Percentiles rank a stretch among this genome's conserved stretches.
Evolutionary conservation across 2,888 invertebrate species (phyloP).

Genomic region (Proisotoma minuta): DNA sequence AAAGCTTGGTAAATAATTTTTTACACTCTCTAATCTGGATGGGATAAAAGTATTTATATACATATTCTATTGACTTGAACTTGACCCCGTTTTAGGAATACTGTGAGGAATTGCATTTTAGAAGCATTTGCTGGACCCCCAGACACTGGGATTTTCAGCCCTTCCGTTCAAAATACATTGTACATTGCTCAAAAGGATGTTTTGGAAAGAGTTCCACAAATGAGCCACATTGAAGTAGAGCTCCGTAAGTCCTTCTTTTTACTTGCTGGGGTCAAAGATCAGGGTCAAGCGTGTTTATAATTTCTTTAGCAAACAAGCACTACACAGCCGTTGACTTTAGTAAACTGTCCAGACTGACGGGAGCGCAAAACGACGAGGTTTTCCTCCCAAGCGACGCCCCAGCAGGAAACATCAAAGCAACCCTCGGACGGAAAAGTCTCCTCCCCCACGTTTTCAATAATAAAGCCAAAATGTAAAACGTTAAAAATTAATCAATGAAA

Average conservation of each 20-base stretch:
- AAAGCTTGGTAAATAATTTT: slow-evolving; percentile 57
- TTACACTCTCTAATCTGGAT: no score
- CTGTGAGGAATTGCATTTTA: slow-evolving; percentile 65
- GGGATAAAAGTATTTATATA: no score
- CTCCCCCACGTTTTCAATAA: slow-evolving; percentile 21
- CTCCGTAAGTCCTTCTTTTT: no score
- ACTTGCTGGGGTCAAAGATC: no score
- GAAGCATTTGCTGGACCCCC: slow-evolving; percentile 64
- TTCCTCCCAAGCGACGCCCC: slow-evolving; percentile 74
- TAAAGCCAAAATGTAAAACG: slow-evolving; percentile 3
- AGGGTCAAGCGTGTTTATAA: slow-evolving; percentile 65
- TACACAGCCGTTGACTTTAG: slow-evolving; percentile 70
- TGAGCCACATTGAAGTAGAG: slow-evolving; percentile 58
- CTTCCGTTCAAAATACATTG: slow-evolving; percentile 73
- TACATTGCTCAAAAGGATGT: slow-evolving; percentile 67
- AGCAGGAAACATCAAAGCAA: slow-evolving; percentile 69
- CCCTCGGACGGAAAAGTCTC: slow-evolving; percentile 59
- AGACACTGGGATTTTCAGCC: slow-evolving; percentile 62
- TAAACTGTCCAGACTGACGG: slow-evolving; percentile 58
- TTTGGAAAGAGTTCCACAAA: slow-evolving; percentile 65
- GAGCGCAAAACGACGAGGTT: slow-evolving; percentile 61
- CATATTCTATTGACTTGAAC: background rate
- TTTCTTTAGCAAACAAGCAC: slow-evolving; percentile 65
- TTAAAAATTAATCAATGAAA: no score
- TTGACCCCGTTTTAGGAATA: slow-evolving; percentile 50